Base-by-base conservation (phyloP, 2,113 vertebrate genomes). In the Ciconia stormi region DNA sequence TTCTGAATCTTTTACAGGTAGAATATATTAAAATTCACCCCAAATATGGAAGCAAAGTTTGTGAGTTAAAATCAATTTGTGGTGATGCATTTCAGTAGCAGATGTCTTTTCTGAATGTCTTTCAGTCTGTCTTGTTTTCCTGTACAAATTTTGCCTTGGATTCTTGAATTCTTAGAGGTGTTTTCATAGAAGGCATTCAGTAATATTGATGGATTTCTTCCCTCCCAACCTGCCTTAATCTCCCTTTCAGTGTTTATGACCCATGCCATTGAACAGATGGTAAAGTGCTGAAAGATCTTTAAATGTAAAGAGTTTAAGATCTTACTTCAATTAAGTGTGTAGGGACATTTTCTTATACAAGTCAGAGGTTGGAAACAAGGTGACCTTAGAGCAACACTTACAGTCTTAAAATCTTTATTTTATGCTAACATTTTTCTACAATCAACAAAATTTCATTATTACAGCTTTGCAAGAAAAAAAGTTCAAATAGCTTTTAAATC, bases 251-350 rank as follows among this genome's bases (percentile, higher is more conserved):
- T 76, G 80, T 95, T 95, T 70, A 36, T 92, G 70, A 53, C 92
- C 93, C 40, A 3, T 71, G 83, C 13, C 90, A 73, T 82, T 87
- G 95, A 95, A 82, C 97, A 97, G 95, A 97, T 97, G 97, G 97
- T 72, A 65, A 96, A 87, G 83, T 85, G 56, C 81, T 79, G 70
- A 46, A 92, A 96, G 96, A 95, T 86, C 86, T 96, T 96, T 94
- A 95, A 50, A 96, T 82, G 42, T 94, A 97, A 97, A 96, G 97
- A 81, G 92, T 95, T 97, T 97, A 96, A 79, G 89, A 79, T 95
- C 96, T 96, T 96, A 94, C 65, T 71, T 84, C 70, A 58, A n/a
- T 94, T 93, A 89, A 88, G 72, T 49, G 82, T 72, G 34, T 67
- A 58, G 88, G 42, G 83, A n/a, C 59, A 15, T 92, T 94, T 87